A percentile compares a stretch with the other conserved stretches of the same genome.
Evolutionary conservation across 2,113 vertebrate genomes (phyloP).

Genomic region (Rhynchomys soricoides): DNA sequence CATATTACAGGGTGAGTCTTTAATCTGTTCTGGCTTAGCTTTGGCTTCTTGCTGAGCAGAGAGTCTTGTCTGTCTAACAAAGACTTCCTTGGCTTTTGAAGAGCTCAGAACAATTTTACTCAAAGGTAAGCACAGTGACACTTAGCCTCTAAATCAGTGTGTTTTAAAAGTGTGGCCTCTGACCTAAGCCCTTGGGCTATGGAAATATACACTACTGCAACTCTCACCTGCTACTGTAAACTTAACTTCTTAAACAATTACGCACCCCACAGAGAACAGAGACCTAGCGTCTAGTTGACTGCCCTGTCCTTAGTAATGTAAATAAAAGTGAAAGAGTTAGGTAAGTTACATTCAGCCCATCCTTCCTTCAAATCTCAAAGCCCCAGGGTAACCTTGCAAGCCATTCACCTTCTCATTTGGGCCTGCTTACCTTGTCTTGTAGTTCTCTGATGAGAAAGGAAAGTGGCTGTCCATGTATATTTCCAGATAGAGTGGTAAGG

Average conservation of each 20-base stretch:
- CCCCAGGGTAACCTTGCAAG: not conserved
- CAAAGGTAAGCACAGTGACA: not conserved
- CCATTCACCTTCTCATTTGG: not conserved
- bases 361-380: slow-evolving; percentile 2
- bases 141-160: not conserved
- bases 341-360: not conserved
- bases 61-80: not conserved
- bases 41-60: not conserved
- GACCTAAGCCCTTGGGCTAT: not conserved
- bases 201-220: not conserved
- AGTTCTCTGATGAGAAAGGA: slow-evolving; percentile 97
- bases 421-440: slow-evolving; percentile 92
- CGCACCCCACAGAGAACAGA: not conserved
- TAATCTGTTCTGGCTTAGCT: slow-evolving; percentile 47
- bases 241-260: not conserved
- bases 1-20: slow-evolving; percentile 54
- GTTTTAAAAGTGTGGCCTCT: not conserved
- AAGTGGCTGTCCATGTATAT: slow-evolving; percentile 95
- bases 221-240: not conserved
- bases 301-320: not conserved
- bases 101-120: slow-evolving; percentile 12
- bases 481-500: slow-evolving; percentile 94
- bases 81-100: slow-evolving; percentile 11
- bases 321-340: slow-evolving; percentile 6
- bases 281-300: not conserved